phyloP scores from a whole-genome alignment of 2,888 invertebrate species.

The Patella depressa region DNA sequence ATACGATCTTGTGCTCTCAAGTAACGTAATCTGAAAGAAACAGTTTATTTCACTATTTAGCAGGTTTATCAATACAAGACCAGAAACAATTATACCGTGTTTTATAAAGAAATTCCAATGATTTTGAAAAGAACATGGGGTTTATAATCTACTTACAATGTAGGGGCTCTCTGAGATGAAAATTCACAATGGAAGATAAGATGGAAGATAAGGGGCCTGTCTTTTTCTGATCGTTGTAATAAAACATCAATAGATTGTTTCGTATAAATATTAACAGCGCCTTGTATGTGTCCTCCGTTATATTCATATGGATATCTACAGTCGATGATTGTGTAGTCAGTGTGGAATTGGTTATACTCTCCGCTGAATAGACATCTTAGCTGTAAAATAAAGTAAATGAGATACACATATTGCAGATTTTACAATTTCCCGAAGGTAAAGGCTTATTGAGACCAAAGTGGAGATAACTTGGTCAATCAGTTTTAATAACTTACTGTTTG shows the following conservation, averaged over 20 bases:
- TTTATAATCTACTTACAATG: slow-evolving; percentile 79
- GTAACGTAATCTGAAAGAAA: slow-evolving; percentile 79
- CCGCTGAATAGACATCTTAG: too few relatives aligned
- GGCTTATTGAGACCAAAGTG: too few relatives aligned
- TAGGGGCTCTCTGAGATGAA: slow-evolving; percentile 84
- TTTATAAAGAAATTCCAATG: background rate
- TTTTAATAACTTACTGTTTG: too few relatives aligned
- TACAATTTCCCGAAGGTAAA: too few relatives aligned
- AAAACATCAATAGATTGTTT: slow-evolving; percentile 78
- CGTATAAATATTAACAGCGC: slow-evolving; percentile 85
- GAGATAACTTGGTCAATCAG: too few relatives aligned
- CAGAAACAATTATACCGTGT: background rate
- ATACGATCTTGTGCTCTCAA: slow-evolving; percentile 86
- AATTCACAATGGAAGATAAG: slow-evolving; percentile 98
- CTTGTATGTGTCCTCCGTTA: too few relatives aligned
- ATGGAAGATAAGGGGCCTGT: slow-evolving; percentile 78
- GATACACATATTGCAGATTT: too few relatives aligned
- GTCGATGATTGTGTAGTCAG: too few relatives aligned
- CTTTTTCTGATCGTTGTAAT: slow-evolving; percentile 20
- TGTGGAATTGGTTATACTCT: too few relatives aligned
- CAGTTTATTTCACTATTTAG: too few relatives aligned
- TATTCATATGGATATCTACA: too few relatives aligned
- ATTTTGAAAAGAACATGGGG: background rate
- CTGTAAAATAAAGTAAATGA: too few relatives aligned
- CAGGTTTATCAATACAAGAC: background rate